phyloP scores from a whole-genome alignment of 2,113 vertebrate species.

The Condylura cristata region DNA sequence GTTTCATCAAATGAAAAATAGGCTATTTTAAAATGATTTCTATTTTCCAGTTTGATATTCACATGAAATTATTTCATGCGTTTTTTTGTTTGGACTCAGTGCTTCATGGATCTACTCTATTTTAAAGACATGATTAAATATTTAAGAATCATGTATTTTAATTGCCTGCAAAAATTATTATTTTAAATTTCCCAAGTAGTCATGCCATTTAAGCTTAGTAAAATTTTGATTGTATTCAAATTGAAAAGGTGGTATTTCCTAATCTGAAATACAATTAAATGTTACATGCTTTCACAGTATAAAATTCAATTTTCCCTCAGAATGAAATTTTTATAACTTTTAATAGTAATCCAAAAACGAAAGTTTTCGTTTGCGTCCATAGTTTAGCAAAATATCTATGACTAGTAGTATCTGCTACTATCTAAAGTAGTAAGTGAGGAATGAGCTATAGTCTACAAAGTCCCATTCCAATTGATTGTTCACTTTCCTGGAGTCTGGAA shows the following conservation, averaged over 20 bases:
- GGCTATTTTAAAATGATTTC: constrained; percentile 23
- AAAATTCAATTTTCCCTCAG: constrained; percentile 24
- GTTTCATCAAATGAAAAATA: background rate
- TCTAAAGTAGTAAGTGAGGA: background rate
- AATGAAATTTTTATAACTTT: constrained; percentile 12
- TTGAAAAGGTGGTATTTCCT: constrained; percentile 27
- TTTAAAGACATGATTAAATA: constrained; percentile 33
- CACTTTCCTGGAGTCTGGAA: background rate
- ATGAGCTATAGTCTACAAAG: background rate
- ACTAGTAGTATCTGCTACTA: background rate
- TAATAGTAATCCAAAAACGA: background rate
- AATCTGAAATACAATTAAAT: background rate
- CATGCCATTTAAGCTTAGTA: background rate
- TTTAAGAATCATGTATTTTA: constrained; percentile 26
- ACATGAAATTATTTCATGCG: background rate
- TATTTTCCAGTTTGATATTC: background rate
- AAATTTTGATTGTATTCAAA: constrained; percentile 57
- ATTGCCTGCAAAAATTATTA: background rate
- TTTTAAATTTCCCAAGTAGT: constrained; percentile 3
- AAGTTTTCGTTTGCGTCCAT: background rate
- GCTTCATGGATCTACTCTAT: background rate
- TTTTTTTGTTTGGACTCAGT: constrained; percentile 33
- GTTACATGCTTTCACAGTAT: background rate
- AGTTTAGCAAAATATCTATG: background rate
- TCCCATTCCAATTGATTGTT: background rate